Conservation (phyloP, 1,140 invertebrate genomes). For the Sitodiplosis mosellana region DNA sequence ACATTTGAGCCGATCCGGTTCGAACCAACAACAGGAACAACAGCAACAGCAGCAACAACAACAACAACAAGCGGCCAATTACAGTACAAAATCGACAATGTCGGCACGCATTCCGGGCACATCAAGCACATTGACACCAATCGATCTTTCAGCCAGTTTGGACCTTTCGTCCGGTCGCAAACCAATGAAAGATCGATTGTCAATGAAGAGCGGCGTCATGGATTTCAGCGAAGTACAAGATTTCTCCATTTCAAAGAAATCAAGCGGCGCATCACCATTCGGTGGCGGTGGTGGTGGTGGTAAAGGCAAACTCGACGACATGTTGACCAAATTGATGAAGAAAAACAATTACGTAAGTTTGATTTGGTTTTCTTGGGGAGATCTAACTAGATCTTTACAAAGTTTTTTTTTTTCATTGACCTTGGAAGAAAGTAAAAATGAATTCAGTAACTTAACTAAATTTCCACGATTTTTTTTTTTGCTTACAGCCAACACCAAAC, state of each 20-base stretch:
- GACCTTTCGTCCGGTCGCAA: constrained; percentile 6
- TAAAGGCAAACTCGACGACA: constrained; percentile 65
- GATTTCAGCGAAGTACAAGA: constrained; percentile 68
- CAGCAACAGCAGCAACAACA: too few relatives aligned
- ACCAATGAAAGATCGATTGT: neutral
- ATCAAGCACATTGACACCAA: constrained; percentile 29
- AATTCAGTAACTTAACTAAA: too few relatives aligned
- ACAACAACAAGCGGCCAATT: constrained; percentile 16
- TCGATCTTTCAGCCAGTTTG: constrained; percentile 53
- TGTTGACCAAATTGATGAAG: constrained; percentile 67
- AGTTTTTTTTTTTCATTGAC: neutral
- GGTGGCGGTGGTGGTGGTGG: constrained; percentile 22
- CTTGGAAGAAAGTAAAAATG: too few relatives aligned
- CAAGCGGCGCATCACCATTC: constrained; percentile 18
- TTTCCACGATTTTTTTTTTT: neutral
- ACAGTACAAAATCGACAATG: constrained; percentile 26
- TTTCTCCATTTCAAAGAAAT: constrained; percentile 56
- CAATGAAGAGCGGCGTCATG: constrained; percentile 29
- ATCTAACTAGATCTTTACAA: neutral
- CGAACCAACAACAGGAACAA: constrained; percentile 9
- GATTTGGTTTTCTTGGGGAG: neutral
- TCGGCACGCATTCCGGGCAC: constrained; percentile 19
- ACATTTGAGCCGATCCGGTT: constrained; percentile 13
- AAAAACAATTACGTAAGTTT: constrained; percentile 63
- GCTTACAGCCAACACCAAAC: constrained; percentile 8